Conservation (phyloP, 2,888 invertebrate genomes). For the Tridacna crocea region DNA sequence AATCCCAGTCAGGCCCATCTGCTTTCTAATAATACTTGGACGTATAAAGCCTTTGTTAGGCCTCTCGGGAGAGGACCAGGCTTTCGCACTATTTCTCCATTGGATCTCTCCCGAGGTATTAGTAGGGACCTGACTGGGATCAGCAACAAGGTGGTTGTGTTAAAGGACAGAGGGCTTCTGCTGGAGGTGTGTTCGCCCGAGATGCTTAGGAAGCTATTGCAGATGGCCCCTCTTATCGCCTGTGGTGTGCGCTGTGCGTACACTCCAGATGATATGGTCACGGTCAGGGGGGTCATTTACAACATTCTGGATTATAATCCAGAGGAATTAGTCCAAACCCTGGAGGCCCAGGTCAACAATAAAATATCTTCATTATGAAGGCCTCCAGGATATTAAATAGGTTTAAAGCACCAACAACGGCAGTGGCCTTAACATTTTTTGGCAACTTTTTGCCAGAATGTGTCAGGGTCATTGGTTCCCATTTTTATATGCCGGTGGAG, state of each 20-base stretch:
- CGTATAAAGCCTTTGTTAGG: too few relatives aligned
- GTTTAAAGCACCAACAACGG: not conserved
- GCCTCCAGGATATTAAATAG: not conserved
- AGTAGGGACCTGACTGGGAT: not conserved
- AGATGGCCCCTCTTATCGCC: not conserved
- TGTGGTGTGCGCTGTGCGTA: not conserved
- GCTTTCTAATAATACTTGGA: too few relatives aligned
- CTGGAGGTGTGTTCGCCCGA: not conserved
- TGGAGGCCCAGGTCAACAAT: not conserved
- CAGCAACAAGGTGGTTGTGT: not conserved
- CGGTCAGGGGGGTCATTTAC: not conserved
- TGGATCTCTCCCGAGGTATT: not conserved
- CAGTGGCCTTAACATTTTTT: not conserved
- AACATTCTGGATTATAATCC: too few relatives aligned
- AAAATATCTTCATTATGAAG: not conserved
- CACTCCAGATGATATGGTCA: not conserved
- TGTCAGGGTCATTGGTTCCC: not conserved
- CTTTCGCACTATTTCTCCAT: not conserved
- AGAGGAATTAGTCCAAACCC: too few relatives aligned
- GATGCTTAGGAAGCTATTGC: not conserved
- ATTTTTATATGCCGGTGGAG: constrained; percentile 2
- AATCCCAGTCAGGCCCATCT: too few relatives aligned
- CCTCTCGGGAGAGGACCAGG: not conserved
- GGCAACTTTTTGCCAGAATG: not conserved
- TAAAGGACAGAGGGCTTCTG: not conserved